Evolutionary conservation across 2,113 vertebrate species (phyloP).

Genomic region (Aleadryas rufinucha): DNA sequence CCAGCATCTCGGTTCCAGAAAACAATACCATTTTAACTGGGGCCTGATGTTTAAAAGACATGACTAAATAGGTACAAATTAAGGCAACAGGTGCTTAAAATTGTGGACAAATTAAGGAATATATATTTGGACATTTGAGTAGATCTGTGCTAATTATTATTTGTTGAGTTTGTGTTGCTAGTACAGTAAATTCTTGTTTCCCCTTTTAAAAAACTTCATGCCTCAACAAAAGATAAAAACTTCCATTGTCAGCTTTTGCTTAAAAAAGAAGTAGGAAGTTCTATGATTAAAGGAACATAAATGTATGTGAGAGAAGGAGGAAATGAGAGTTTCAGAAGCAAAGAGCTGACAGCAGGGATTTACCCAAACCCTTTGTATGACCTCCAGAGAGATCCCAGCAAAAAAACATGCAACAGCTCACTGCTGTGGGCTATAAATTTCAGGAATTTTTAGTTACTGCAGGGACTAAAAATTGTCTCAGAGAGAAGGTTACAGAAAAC

Average conservation of each 20-base stretch:
- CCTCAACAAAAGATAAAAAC: conserved; percentile 22
- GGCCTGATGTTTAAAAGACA: not conserved
- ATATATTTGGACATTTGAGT: not conserved
- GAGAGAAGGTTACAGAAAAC: not conserved
- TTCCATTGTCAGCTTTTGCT: conserved; percentile 36
- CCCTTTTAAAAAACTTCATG: not conserved
- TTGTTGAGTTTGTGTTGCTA: not conserved
- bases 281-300: conserved; percentile 17
- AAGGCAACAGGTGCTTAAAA: not conserved
- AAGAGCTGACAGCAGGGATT: conserved; percentile 29
- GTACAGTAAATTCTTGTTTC: not conserved
- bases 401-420: not conserved
- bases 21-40: not conserved
- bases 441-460: not conserved
- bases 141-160: not conserved
- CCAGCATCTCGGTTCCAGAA: not conserved
- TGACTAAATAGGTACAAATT: not conserved
- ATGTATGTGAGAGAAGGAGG: not conserved
- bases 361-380: not conserved
- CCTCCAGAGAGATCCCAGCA: not conserved
- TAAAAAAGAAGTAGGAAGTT: conserved; percentile 63
- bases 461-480: not conserved
- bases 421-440: not conserved
- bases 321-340: conserved; percentile 48
- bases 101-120: not conserved